Evolutionary conservation across 2,888 invertebrate species (phyloP).

Genomic region (Hecatera dysodea): DNA sequence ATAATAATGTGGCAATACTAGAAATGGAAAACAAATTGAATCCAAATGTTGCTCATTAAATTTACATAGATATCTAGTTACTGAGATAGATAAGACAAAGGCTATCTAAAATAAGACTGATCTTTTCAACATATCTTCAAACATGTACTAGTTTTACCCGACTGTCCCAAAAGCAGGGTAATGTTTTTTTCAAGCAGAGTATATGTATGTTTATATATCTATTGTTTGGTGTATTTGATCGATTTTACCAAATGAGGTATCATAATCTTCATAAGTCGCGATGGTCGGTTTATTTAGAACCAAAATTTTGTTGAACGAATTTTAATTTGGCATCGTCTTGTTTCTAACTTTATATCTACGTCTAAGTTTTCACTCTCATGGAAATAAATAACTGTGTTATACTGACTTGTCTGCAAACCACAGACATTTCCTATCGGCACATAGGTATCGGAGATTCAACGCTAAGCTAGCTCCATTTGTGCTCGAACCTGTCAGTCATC

Average conservation of each 20-base stretch:
- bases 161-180: no score
- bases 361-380: no score
- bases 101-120: not conserved
- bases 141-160: not conserved
- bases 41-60: conserved; percentile 32
- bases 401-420: not conserved
- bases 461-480: not conserved
- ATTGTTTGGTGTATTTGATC: no score
- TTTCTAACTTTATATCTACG: no score
- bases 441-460: not conserved
- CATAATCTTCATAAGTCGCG: no score
- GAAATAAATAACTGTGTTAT: not conserved
- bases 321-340: no score
- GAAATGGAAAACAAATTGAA: conserved; percentile 37
- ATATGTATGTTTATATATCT: no score
- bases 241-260: no score
- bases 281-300: no score
- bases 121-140: conserved; percentile 12
- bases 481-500: not conserved
- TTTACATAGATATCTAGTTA: conserved; percentile 25
- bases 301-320: no score
- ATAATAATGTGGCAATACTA: conserved; percentile 41
- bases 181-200: no score
- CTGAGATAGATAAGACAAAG: not conserved
- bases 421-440: conserved; percentile 8